Evolutionary conservation across 1,140 invertebrate species (phyloP).

Genomic region (Eurytemora carolleeae): DNA sequence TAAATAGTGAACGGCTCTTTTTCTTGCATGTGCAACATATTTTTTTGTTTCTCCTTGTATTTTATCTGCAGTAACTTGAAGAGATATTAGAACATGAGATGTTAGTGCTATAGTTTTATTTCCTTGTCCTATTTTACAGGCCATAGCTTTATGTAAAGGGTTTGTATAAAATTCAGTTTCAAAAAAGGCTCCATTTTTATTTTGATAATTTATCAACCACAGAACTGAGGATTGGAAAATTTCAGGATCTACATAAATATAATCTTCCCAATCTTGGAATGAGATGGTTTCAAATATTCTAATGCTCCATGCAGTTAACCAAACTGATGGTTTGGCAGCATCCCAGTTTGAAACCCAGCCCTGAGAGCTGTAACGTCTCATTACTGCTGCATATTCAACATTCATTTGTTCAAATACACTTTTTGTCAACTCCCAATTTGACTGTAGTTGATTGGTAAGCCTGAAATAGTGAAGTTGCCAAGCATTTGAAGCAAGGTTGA

Average conservation of each 20-base stretch:
- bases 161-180: conserved; percentile 24
- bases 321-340: conserved; percentile 27
- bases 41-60: conserved; percentile 22
- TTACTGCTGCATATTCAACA: conserved; percentile 24
- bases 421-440: conserved; percentile 20
- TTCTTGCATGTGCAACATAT: conserved; percentile 22
- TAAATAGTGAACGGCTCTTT: conserved; percentile 25
- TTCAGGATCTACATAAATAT: conserved; percentile 27
- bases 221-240: conserved; percentile 24
- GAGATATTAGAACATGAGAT: conserved; percentile 29
- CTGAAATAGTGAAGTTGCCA: conserved; percentile 37
- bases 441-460: conserved; percentile 33
- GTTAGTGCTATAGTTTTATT: conserved; percentile 30
- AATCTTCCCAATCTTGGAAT: conserved; percentile 35
- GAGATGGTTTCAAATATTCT: conserved; percentile 27
- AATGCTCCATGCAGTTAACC: conserved; percentile 32
- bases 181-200: conserved; percentile 26
- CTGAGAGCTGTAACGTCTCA: conserved; percentile 25
- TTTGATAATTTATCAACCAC: conserved; percentile 30
- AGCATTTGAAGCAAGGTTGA: conserved; percentile 38
- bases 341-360: conserved; percentile 31
- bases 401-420: conserved; percentile 29
- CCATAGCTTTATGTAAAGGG: conserved; percentile 20
- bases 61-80: conserved; percentile 24
- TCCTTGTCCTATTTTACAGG: background rate